Percentiles rank a stretch among this genome's conserved stretches.
Evolutionary conservation across 2,113 vertebrate species (phyloP).

Genomic region (Calypte anna): DNA sequence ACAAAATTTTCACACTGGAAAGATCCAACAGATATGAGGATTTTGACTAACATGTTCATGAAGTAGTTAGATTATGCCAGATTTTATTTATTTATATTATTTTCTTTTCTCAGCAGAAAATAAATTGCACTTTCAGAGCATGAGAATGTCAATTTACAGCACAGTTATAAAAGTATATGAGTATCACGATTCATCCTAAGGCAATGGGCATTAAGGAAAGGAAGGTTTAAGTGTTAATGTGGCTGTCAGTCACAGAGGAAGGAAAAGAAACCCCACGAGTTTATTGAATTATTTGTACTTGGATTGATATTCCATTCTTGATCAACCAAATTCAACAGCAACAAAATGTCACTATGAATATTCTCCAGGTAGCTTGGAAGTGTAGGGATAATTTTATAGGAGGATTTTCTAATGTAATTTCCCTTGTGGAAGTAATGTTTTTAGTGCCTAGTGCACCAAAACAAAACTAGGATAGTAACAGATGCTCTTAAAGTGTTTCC

Average conservation of each 20-base stretch:
- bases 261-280: not conserved
- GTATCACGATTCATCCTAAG: not conserved
- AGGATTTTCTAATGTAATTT: not conserved
- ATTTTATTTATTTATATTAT: not conserved
- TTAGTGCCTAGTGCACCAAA: not conserved
- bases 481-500: slow-evolving; percentile 6
- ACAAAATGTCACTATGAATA: not conserved
- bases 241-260: not conserved
- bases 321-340: slow-evolving; percentile 2
- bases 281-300: slow-evolving; percentile 6
- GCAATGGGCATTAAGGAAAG: not conserved
- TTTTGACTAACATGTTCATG: not conserved
- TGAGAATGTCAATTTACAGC: not conserved
- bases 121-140: not conserved
- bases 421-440: slow-evolving; percentile 23
- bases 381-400: not conserved
- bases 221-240: not conserved
- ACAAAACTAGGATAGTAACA: not conserved
- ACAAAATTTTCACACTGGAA: not conserved
- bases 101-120: not conserved
- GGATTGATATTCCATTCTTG: not conserved
- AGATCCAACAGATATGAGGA: not conserved
- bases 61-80: not conserved
- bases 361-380: not conserved
- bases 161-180: not conserved